These are phyloP conservation scores for Aromia moschata DNA, from an alignment of 2,888 invertebrate genomes.

Conservation along the genomic window DNA sequence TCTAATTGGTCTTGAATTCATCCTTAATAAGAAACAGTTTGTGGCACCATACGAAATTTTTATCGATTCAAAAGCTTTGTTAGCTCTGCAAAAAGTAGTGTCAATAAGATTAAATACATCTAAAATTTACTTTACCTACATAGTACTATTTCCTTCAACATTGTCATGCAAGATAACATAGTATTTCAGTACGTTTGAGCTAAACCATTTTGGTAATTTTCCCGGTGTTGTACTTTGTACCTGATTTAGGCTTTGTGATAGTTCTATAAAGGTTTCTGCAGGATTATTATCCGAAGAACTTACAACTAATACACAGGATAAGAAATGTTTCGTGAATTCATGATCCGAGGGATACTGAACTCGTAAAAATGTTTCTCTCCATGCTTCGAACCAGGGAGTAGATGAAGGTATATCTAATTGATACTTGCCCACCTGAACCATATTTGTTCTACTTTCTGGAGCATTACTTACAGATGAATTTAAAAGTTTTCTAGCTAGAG, in stretches of 20 bases:
- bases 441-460: slow-evolving; percentile 51
- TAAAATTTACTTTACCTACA: slow-evolving; percentile 67
- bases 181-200: slow-evolving; percentile 82
- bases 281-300: slow-evolving; percentile 80
- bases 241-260: slow-evolving; percentile 83
- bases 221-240: slow-evolving; percentile 70
- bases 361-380: slow-evolving; percentile 90
- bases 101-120: not conserved
- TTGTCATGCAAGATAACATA: slow-evolving; percentile 92
- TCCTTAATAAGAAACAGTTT: slow-evolving; percentile 88
- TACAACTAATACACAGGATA: slow-evolving; percentile 82
- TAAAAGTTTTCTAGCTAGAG: slow-evolving; percentile 83
- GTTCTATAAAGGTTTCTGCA: slow-evolving; percentile 80
- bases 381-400: slow-evolving; percentile 95
- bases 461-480: slow-evolving; percentile 65
- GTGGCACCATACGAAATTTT: slow-evolving; percentile 87
- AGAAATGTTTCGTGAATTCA: slow-evolving; percentile 92
- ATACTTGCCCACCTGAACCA: slow-evolving; percentile 59
- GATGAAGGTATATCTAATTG: slow-evolving; percentile 77
- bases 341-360: slow-evolving; percentile 92
- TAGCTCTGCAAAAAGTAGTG: slow-evolving; percentile 70
- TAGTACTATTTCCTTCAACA: slow-evolving; percentile 74
- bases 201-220: slow-evolving; percentile 86
- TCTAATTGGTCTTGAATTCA: slow-evolving; percentile 81
- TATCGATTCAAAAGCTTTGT: slow-evolving; percentile 82